Conservation (phyloP, 2,797 vertebrate genomes). For the Stomatorhinus walkeri region DNA sequence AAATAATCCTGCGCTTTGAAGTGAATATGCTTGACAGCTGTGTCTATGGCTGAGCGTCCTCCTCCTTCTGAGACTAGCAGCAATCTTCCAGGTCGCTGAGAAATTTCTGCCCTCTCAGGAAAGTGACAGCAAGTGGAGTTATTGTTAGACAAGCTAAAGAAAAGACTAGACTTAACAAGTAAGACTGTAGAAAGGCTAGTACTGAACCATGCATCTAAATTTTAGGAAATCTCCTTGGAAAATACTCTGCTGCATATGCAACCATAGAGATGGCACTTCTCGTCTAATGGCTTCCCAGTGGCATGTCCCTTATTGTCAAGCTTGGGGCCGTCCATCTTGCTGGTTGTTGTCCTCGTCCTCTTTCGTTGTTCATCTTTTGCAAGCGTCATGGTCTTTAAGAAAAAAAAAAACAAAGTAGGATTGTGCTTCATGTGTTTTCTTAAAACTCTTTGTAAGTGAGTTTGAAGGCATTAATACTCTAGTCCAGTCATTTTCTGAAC, state of each 20-base stretch:
- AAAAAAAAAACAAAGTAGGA: background rate
- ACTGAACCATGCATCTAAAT: background rate
- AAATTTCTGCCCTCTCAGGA: background rate
- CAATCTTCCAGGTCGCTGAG: background rate
- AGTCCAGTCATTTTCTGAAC: background rate
- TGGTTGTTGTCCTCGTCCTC: background rate
- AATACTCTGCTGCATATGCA: background rate
- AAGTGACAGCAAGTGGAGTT: background rate
- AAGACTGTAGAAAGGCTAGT: background rate
- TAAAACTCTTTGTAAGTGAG: background rate
- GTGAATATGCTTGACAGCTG: constrained; percentile 13
- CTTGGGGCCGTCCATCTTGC: background rate
- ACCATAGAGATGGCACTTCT: background rate
- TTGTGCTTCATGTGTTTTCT: background rate
- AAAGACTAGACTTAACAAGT: background rate
- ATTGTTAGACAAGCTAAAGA: background rate
- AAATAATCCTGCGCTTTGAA: background rate
- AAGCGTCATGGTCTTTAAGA: background rate
- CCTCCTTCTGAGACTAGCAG: background rate
- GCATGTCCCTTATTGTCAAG: background rate
- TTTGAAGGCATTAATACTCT: background rate
- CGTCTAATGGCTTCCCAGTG: background rate
- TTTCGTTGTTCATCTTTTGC: background rate
- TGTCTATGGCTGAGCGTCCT: background rate
- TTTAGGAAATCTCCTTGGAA: background rate